Evolutionary conservation across 2,888 invertebrate species (phyloP), one percentile per base, ranked within the genome.

Genomic region (Cynaeus angustus): DNA sequence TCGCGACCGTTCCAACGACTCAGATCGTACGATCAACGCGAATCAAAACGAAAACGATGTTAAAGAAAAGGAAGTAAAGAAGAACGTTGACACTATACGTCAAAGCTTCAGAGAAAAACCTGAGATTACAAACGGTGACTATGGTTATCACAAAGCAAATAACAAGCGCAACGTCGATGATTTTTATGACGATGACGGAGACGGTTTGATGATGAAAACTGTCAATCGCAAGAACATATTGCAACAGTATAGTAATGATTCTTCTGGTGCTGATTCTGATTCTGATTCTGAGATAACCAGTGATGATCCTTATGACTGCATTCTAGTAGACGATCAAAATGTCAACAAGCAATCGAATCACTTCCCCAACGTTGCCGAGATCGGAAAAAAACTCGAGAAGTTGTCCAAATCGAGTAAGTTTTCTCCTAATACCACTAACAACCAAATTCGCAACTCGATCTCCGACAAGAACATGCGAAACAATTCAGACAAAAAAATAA

Each of bases 241-340:
- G 26, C 91, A 91, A 79, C 91, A 91, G 83, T 92, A 92, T 81
- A 87, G 86, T 55, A 89, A 89, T 75, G 88, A 89, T 74, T 87
- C 87, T 73, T 84, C 88, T 78, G 88, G 87, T 72, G 89, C 90
- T 72, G 91, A 91, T 80, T 90, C 91, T 6, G 91, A 90, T 75
- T 88, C 87, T 41, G 84, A 85, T 71, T 91, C 91, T 55, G 88
- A 89, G 75, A 87, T 88, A 78, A 91, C 91, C 52, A 92, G 91
- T 80, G 92, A 91, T 52, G 92, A 92, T 86, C 91, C 91, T 26
- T 91, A 92, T 77, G 92, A 92, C 81, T 94, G 94, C 81, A 94
- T 95, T 75, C 92, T 95, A 58, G 93, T 95, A 21, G 93, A 94
- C 76, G 94, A 95, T 85, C 83, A 87, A 70, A 80, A 84, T 46